Evolutionary conservation across 2,797 vertebrate genomes (phyloP).

Genomic region (Staurois parvus): DNA sequence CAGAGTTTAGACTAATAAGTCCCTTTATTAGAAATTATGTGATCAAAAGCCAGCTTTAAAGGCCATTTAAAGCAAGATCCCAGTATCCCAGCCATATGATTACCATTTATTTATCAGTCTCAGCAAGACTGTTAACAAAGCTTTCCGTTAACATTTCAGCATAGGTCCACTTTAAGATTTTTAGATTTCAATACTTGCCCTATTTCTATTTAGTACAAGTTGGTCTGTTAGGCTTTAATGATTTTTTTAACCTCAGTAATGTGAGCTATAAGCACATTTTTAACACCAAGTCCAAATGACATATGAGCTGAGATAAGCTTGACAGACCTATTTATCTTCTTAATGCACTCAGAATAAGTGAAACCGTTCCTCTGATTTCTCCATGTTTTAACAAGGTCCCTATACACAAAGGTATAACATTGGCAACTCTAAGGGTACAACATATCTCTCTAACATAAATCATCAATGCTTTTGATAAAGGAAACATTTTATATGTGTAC

Average conservation of each 20-base stretch:
- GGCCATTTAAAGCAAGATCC: too few species aligned
- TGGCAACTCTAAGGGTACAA: background rate
- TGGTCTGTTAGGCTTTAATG: background rate
- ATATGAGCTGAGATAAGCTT: constrained; percentile 23
- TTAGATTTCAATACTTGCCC: too few species aligned
- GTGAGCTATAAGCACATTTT: constrained; percentile 9
- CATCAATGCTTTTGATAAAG: background rate
- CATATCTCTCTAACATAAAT: constrained; percentile 13
- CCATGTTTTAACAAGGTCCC: constrained; percentile 27
- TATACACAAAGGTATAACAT: constrained; percentile 10
- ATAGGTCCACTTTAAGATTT: too few species aligned
- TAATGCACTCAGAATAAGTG: background rate
- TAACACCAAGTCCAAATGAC: constrained; percentile 11
- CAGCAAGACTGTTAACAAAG: too few species aligned
- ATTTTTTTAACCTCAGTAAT: constrained; percentile 13
- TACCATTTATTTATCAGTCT: too few species aligned
- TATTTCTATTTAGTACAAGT: background rate
- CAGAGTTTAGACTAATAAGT: too few species aligned
- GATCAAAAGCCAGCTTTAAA: too few species aligned
- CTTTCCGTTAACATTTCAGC: too few species aligned
- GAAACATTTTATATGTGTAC: constrained; percentile 1
- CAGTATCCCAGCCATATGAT: too few species aligned
- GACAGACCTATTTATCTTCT: constrained; percentile 39
- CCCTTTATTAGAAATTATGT: too few species aligned
- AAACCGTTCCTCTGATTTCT: constrained; percentile 3